phyloP scores from a whole-genome alignment of 2,888 invertebrate genomes.

The Nasonia oneida region DNA sequence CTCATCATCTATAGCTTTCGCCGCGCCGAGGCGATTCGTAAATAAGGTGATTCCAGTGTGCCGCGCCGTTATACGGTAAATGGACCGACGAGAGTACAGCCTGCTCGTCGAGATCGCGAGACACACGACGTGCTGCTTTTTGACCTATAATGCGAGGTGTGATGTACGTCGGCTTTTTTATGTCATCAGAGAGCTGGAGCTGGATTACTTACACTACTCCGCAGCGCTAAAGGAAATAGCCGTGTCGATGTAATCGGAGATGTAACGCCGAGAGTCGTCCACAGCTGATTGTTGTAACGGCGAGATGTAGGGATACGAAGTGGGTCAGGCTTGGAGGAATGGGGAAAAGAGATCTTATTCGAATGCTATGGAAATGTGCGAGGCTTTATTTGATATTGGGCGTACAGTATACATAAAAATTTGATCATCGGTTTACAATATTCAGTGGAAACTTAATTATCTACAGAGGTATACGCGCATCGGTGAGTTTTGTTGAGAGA shows the following conservation, averaged over 20 bases:
- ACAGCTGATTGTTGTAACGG: background rate
- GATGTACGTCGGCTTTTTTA: background rate
- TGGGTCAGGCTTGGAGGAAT: background rate
- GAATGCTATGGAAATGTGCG: background rate
- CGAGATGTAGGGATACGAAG: background rate
- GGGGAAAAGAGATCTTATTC: background rate
- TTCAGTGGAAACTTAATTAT: background rate
- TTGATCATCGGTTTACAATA: background rate
- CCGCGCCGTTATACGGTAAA: constrained; percentile 53
- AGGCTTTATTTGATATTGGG: constrained; percentile 14
- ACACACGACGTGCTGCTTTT: background rate
- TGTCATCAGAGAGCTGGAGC: background rate
- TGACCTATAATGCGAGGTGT: constrained; percentile 43
- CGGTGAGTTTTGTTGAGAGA: background rate
- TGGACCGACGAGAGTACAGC: constrained; percentile 38
- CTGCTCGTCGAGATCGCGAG: background rate
- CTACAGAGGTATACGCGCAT: background rate
- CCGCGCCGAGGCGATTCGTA: constrained; percentile 35
- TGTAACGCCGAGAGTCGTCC: background rate
- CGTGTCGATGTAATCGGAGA: background rate
- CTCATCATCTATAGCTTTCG: constrained; percentile 1
- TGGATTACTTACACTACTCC: background rate
- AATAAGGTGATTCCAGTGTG: constrained; percentile 60
- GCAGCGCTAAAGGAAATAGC: background rate
- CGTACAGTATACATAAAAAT: background rate